Evolutionary conservation across 2,113 vertebrate genomes (phyloP), one percentile per base, ranked within the genome.

Genomic region (Marmota monax): DNA sequence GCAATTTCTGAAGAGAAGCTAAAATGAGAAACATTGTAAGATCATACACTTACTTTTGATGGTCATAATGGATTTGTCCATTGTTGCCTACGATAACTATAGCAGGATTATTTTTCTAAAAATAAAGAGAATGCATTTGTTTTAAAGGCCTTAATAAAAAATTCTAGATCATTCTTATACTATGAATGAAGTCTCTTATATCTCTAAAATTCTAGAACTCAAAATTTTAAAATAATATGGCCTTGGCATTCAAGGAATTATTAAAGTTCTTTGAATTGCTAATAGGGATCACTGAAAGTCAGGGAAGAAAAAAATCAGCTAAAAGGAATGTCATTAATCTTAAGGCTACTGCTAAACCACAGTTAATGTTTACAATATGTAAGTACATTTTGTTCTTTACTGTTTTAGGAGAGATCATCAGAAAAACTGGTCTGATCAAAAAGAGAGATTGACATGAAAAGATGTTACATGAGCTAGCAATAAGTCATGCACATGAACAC

Each of bases 31-130:
- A 84, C 86, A 93, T 34, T 7, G 7, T 63, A 90, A 96, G 96
- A 80, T 37, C 29, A 76, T 0, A 92, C 34, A 99, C 99, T 99
- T 99, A 99, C 99, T 99, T 99, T 96, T 99, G 99, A 97, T 99
- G 99, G 97, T 99, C 99, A 96, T 99, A 99, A 97, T 98, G 97
- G 96, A 99, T 98, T 79, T 99, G 98, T 65, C 99, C 99, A 95
- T 99, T 99, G 98, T 99, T 99, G 97, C 99, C 99, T 94, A 99
- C 98, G 80, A 99, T 82, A 34, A 99, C 23, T 92, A 99, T 98
- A 61, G 98, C 98, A 11, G 99, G 99, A 98, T 99, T 99, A 98
- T 99, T 99, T 99, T 99, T 99, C 99, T 99, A 97, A 82, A 98
- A 98, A 92, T 72, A 98, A 94, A 98, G 91, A 82, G 0, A 88